Percentiles rank a stretch among this genome's conserved stretches.
phyloP scores from a whole-genome alignment of 2,888 invertebrate species.

The Physocephala rufipes region DNA sequence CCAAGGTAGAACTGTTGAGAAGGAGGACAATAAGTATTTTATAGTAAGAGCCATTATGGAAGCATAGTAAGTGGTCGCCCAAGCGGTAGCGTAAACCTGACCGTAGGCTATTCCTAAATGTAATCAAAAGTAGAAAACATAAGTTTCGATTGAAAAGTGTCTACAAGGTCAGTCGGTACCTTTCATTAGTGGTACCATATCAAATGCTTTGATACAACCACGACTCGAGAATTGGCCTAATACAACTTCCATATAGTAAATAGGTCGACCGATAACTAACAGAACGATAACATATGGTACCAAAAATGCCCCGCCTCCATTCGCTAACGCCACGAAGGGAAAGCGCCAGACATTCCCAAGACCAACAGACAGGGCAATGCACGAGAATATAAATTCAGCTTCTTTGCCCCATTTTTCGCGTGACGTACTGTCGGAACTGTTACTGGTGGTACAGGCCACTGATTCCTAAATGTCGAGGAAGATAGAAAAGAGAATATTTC shows the following conservation, averaged over 20 bases:
- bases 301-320: slow-evolving; percentile 75
- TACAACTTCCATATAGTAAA: slow-evolving; percentile 78
- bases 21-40: slow-evolving; percentile 72
- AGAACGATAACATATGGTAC: slow-evolving; percentile 74
- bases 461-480: slow-evolving; percentile 42
- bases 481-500: not conserved
- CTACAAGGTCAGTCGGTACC: slow-evolving; percentile 65
- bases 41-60: slow-evolving; percentile 74
- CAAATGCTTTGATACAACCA: slow-evolving; percentile 74
- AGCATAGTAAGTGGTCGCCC: slow-evolving; percentile 75
- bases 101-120: slow-evolving; percentile 70
- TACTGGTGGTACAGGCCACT: slow-evolving; percentile 42
- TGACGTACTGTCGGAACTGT: slow-evolving; percentile 40
- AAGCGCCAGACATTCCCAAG: slow-evolving; percentile 76
- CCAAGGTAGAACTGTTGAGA: slow-evolving; percentile 72
- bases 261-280: slow-evolving; percentile 72
- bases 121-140: not conserved
- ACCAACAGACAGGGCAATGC: slow-evolving; percentile 70
- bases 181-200: slow-evolving; percentile 74
- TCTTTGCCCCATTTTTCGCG: slow-evolving; percentile 70
- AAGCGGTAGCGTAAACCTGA: slow-evolving; percentile 68
- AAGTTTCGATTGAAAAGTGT: not conserved
- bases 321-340: slow-evolving; percentile 73
- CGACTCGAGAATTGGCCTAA: slow-evolving; percentile 78
- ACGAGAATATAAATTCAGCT: slow-evolving; percentile 73